Percentiles rank a stretch among this genome's conserved stretches.
phyloP scores from a whole-genome alignment of 2,888 invertebrate species.

The Alentia gelatinosa region DNA sequence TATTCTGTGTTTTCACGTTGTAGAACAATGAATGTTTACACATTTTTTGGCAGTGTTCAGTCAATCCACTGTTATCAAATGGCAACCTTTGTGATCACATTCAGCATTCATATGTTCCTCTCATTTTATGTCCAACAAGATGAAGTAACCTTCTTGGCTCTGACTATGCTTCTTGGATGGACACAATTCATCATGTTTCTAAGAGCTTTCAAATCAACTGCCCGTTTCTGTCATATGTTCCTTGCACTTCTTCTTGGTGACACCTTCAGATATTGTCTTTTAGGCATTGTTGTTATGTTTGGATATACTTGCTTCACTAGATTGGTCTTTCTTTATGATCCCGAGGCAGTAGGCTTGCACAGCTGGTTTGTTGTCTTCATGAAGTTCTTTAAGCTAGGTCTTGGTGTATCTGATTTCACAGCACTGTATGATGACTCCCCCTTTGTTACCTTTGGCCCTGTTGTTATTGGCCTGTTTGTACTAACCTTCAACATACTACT shows the following conservation, averaged over 20 bases:
- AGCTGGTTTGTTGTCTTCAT: too few relatives aligned
- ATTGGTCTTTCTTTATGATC: not conserved
- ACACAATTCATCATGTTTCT: not conserved
- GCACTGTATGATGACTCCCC: too few relatives aligned
- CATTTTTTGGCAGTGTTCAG: not conserved
- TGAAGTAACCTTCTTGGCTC: not conserved
- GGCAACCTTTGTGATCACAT: not conserved
- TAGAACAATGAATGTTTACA: not conserved
- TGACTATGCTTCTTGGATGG: not conserved
- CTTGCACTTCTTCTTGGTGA: not conserved
- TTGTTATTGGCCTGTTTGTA: too few relatives aligned
- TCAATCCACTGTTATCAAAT: not conserved
- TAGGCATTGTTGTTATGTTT: not conserved
- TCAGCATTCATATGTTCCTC: not conserved
- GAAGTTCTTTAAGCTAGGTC: too few relatives aligned
- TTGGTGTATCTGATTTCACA: too few relatives aligned
- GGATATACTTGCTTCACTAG: not conserved
- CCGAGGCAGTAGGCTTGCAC: too few relatives aligned
- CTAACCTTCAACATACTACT: too few relatives aligned
- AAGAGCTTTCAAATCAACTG: not conserved
- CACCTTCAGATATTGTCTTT: not conserved
- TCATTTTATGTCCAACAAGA: not conserved
- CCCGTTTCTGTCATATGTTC: not conserved
- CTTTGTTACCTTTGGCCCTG: too few relatives aligned
- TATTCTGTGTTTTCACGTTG: not conserved